A percentile compares a stretch with the other conserved stretches of the same genome.
Conservation (phyloP, 2,113 vertebrate species). For the Cacatua alba region DNA sequence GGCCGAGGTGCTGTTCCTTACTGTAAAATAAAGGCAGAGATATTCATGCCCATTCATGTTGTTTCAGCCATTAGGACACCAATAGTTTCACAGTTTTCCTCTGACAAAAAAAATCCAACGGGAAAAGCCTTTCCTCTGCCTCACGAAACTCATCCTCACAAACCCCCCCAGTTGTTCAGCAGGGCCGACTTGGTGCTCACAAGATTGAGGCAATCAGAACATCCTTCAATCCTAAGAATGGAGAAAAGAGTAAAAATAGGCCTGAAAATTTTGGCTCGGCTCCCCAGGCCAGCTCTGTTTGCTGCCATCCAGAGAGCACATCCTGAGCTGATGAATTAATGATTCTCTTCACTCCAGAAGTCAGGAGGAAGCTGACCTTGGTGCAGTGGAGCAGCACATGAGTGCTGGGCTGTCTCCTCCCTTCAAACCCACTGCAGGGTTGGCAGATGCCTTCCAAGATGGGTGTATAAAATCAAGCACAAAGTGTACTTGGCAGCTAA, state of each 20-base stretch:
- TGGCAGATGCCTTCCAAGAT: background rate
- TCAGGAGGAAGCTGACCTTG: background rate
- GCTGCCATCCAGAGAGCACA: slow-evolving; percentile 18
- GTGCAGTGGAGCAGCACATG: background rate
- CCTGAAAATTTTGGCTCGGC: slow-evolving; percentile 2
- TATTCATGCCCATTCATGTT: background rate
- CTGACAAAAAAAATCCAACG: background rate
- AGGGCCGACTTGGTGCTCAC: background rate
- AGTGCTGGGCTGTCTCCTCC: background rate
- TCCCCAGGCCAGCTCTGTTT: background rate
- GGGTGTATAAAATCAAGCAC: background rate
- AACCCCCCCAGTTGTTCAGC: background rate
- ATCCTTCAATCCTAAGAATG: slow-evolving; percentile 12
- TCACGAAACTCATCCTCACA: background rate
- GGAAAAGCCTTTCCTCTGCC: background rate
- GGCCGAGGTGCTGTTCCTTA: background rate
- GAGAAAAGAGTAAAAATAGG: slow-evolving; percentile 51
- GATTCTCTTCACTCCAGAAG: background rate
- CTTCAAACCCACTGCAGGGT: background rate
- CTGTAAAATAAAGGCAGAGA: background rate
- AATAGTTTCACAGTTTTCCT: background rate
- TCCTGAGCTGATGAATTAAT: slow-evolving; percentile 43
- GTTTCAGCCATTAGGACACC: background rate
- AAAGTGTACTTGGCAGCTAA: background rate
- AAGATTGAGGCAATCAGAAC: slow-evolving; percentile 24